Evolutionary conservation across 2,113 vertebrate species (phyloP).

Genomic region (Proterorhinus semilunaris): DNA sequence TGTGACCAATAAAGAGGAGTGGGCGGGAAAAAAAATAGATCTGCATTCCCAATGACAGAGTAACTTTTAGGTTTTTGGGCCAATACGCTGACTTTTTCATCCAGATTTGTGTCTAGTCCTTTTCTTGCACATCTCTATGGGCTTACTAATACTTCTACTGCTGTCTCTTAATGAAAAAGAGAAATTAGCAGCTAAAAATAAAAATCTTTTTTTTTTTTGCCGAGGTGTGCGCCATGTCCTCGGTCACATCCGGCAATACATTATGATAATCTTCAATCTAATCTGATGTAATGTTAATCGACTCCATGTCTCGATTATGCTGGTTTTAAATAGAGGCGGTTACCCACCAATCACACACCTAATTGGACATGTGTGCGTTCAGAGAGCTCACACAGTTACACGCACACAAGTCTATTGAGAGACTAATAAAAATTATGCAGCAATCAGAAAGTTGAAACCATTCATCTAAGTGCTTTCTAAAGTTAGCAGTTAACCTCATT

Average conservation of each 20-base stretch:
- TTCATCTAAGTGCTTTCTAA: constrained; percentile 52
- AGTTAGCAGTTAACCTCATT: constrained; percentile 59
- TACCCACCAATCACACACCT: constrained; percentile 32
- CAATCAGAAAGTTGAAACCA: constrained; percentile 47
- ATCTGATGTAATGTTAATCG: constrained; percentile 23
- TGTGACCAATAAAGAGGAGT: too few species aligned
- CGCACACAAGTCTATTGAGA: constrained; percentile 25
- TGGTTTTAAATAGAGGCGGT: constrained; percentile 36
- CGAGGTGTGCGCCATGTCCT: neutral
- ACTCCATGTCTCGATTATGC: neutral
- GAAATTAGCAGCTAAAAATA: neutral
- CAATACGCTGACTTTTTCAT: too few species aligned
- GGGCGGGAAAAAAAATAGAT: too few species aligned
- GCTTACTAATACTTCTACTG: too few species aligned
- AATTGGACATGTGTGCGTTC: constrained; percentile 37
- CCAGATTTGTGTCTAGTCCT: too few species aligned
- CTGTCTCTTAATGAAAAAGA: too few species aligned
- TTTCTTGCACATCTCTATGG: too few species aligned
- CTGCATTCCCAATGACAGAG: too few species aligned
- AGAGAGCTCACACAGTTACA: constrained; percentile 4
- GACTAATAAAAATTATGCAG: constrained; percentile 11
- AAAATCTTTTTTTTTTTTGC: neutral
- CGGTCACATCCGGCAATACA: neutral
- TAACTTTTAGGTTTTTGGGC: too few species aligned
- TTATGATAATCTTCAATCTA: neutral